phyloP scores from a whole-genome alignment of 2,797 vertebrate species.

The Rhinogobio ventralis region DNA sequence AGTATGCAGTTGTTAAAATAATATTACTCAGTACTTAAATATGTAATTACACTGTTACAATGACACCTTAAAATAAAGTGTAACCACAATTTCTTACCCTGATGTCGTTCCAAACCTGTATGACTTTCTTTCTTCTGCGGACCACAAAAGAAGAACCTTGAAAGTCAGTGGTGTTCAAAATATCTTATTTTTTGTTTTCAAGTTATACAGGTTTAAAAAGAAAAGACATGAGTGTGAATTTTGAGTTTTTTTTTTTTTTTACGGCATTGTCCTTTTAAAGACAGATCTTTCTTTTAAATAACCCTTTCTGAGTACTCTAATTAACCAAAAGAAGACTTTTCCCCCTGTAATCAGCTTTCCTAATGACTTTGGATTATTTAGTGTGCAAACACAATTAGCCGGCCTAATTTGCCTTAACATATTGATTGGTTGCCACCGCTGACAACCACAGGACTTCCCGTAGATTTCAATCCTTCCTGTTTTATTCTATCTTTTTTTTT shows the following conservation, averaged over 20 bases:
- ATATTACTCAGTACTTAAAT: too few species aligned
- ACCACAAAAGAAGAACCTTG: not conserved
- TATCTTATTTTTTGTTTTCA: not conserved
- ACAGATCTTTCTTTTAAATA: conserved; percentile 50
- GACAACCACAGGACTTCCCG: conserved; percentile 56
- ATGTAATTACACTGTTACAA: too few species aligned
- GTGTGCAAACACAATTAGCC: conserved; percentile 66
- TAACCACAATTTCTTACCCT: not conserved
- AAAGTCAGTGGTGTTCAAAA: not conserved
- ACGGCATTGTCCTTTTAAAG: not conserved
- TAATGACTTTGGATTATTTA: conserved; percentile 69
- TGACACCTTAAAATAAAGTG: too few species aligned
- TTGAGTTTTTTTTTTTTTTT: not conserved
- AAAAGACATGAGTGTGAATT: not conserved
- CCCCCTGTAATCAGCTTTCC: conserved; percentile 60
- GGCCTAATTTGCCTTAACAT: conserved; percentile 63
- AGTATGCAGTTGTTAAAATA: too few species aligned
- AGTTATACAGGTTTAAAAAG: not conserved
- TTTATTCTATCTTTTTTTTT: conserved; percentile 19
- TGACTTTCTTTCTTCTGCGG: not conserved
- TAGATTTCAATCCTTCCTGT: conserved; percentile 41
- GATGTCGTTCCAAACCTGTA: not conserved
- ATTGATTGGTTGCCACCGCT: conserved; percentile 60
- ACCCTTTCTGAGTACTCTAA: conserved; percentile 53
- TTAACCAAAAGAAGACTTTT: conserved; percentile 59